Evolutionary conservation across 2,888 invertebrate species (phyloP), one percentile per base, ranked within the genome.

Genomic region (Rhagonycha lutea): DNA sequence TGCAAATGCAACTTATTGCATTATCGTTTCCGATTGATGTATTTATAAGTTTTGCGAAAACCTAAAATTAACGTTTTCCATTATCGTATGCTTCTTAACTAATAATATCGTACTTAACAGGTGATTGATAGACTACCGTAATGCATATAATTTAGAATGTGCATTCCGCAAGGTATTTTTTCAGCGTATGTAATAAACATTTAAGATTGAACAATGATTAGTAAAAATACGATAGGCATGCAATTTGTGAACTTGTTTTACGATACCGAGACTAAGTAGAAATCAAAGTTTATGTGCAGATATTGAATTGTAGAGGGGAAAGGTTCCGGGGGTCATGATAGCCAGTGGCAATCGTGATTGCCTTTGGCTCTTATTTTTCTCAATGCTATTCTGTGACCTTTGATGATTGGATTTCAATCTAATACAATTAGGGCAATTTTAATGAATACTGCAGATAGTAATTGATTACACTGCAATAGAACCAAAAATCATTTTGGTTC

Each of bases 331-430:
- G 77, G 78, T 78, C 74, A 79, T 68, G 75, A 29, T 77, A 74
- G 78, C 80, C 78, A 77, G 69, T 79, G 79, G 79, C 77, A 76
- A 77, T 79, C 80, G 80, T 80, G 80, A 80, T 76, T 47, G 80
- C 80, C 78, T 61, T 26, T 67, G 75, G 80, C 80, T 62, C 65
- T 69, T 65, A 75, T 60, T 75, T 82, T 82, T 81, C 82, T 82
- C 81, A 82, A 82, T 81, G 81, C 79, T 82, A 76, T 82, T 81
- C 80, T 80, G 79, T 81, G 83, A 83, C 83, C 83, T 83, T 83
- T 83, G 78, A 78, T 79, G 80, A 81, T 83, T 81, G 79, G 80
- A 79, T 82, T 80, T 79, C 78, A 79, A 77, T 76, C 70, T 73
- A 72, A 71, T 78, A 79, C 80, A 81, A 81, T 82, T 83, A 78